These are phyloP conservation scores for Lutra lutra DNA, from an alignment of 2,797 vertebrate species.

Conservation along the genomic window DNA sequence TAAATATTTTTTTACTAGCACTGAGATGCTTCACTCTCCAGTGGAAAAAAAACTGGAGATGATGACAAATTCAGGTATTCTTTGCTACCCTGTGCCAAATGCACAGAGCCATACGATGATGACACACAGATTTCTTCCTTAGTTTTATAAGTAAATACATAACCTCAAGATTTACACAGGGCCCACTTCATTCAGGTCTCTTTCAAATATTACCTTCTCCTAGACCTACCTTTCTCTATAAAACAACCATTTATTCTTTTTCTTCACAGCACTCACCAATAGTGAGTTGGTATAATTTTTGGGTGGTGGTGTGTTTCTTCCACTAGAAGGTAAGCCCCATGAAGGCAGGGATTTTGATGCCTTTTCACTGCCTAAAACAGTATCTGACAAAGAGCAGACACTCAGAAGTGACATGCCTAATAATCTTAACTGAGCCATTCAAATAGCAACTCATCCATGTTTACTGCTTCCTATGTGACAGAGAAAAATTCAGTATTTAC, in stretches of 20 bases:
- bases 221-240: slow-evolving; percentile 33
- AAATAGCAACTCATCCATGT: background rate
- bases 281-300: background rate
- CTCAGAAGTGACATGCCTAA: slow-evolving; percentile 25
- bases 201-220: background rate
- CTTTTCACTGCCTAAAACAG: background rate
- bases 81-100: background rate
- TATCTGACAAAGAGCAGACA: background rate
- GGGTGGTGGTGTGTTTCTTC: background rate
- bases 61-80: background rate
- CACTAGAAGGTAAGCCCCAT: slow-evolving; percentile 9
- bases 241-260: slow-evolving; percentile 12
- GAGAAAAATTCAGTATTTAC: slow-evolving; percentile 33
- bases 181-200: slow-evolving; percentile 19
- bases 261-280: background rate
- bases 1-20: background rate
- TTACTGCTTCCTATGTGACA: slow-evolving; percentile 1
- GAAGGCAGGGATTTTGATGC: background rate
- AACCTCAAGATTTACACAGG: background rate
- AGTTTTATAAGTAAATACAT: background rate
- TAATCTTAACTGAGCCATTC: slow-evolving; percentile 26
- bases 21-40: background rate
- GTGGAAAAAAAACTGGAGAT: background rate
- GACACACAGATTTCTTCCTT: background rate
- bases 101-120: background rate